These are phyloP conservation scores for Melanostoma mellinum DNA, from an alignment of 2,888 invertebrate genomes.

Conservation along the genomic window DNA sequence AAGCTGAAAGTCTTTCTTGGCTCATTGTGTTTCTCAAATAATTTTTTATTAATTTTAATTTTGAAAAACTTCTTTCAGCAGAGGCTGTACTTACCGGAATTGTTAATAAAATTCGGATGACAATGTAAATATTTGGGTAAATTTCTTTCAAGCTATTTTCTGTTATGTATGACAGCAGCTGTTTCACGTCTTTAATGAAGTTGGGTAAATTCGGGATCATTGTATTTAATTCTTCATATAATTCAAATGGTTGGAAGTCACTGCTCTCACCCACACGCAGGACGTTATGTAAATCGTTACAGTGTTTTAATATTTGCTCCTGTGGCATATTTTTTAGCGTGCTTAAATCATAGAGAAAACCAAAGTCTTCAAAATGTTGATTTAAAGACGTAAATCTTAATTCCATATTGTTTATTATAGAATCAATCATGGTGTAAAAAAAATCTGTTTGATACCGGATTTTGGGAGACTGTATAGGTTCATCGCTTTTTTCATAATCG, in stretches of 20 bases:
- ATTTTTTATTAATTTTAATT: too few species aligned
- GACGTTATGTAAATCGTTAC: not conserved
- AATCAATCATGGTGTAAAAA: not conserved
- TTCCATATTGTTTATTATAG: not conserved
- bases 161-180: too few species aligned
- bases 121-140: too few species aligned
- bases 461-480: not conserved
- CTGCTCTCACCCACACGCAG: not conserved
- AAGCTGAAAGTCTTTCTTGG: too few species aligned
- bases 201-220: not conserved
- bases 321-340: not conserved
- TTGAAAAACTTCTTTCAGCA: too few species aligned
- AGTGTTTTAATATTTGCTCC: not conserved
- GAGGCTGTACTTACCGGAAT: too few species aligned
- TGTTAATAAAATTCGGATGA: too few species aligned
- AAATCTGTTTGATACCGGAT: not conserved
- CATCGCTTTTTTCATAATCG: not conserved
- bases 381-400: not conserved
- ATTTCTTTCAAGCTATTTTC: too few species aligned
- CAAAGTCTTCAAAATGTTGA: constrained; percentile 4
- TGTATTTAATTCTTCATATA: not conserved
- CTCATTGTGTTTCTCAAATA: too few species aligned
- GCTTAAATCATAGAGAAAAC: not conserved
- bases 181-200: too few species aligned
- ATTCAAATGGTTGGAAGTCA: not conserved